Evolutionary conservation across 2,888 invertebrate species (phyloP).

Genomic region (Liodrosophila aerea): DNA sequence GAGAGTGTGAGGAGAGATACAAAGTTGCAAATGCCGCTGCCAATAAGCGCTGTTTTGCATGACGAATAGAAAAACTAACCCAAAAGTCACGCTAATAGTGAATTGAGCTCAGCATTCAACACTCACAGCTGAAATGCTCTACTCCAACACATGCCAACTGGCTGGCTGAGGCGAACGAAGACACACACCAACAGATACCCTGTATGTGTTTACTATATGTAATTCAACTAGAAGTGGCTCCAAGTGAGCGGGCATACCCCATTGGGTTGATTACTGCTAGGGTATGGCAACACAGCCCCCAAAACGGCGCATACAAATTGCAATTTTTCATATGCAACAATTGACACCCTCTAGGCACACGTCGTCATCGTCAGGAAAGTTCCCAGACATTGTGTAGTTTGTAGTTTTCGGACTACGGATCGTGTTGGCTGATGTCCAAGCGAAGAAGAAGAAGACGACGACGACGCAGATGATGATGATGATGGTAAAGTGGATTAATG

Average conservation of each 20-base stretch:
- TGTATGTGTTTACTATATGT: too few species aligned
- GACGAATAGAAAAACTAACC: constrained; percentile 76
- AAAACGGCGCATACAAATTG: constrained; percentile 66
- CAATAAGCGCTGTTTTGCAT: constrained; percentile 73
- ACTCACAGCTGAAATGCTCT: constrained; percentile 41
- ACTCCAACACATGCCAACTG: constrained; percentile 48
- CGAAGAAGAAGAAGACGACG: constrained; percentile 38
- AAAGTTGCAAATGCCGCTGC: constrained; percentile 28
- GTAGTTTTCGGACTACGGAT: constrained; percentile 32
- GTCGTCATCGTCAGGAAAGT: constrained; percentile 62
- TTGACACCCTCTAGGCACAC: constrained; percentile 80
- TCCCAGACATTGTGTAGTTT: constrained; percentile 56
- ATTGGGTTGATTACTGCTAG: constrained; percentile 6
- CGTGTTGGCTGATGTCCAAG: constrained; percentile 57
- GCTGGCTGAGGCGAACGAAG: not conserved
- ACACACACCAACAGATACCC: too few species aligned
- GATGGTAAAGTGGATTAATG: constrained; percentile 60
- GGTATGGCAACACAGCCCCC: constrained; percentile 41
- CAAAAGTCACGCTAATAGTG: constrained; percentile 77
- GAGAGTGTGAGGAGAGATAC: constrained; percentile 1
- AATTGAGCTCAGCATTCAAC: constrained; percentile 66
- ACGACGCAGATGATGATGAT: constrained; percentile 47
- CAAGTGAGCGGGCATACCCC: not conserved
- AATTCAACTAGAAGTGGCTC: too few species aligned
- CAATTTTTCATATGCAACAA: constrained; percentile 73